Evolutionary conservation across 2,797 vertebrate genomes (phyloP).

Genomic region (Pelodytes ibericus): DNA sequence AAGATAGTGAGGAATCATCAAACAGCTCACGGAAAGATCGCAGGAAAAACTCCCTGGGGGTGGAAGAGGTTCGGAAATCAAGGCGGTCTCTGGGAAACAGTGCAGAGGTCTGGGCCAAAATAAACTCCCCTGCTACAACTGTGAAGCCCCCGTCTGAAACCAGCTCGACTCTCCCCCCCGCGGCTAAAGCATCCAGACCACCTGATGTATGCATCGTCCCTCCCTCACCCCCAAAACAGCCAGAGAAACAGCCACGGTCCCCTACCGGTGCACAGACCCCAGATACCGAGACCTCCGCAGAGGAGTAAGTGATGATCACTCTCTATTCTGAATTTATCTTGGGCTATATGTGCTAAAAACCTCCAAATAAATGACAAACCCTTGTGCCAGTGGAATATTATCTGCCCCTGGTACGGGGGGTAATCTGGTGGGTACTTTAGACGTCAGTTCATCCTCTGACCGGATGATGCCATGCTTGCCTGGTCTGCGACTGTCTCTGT

Average conservation of each 20-base stretch:
- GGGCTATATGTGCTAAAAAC: no score
- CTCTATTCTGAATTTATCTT: no score
- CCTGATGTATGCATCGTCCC: slow-evolving; percentile 33
- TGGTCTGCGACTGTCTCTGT: no score
- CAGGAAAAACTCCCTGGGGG: slow-evolving; percentile 64
- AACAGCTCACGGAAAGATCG: slow-evolving; percentile 69
- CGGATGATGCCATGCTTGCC: no score
- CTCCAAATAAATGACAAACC: no score
- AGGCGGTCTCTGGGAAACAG: slow-evolving; percentile 68
- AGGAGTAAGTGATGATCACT: slow-evolving; percentile 48
- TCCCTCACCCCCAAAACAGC: slow-evolving; percentile 30
- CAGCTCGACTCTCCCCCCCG: background rate
- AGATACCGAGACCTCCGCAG: background rate
- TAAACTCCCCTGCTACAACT: slow-evolving; percentile 21
- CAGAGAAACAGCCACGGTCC: background rate
- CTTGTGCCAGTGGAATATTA: no score
- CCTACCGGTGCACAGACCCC: background rate
- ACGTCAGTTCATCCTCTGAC: no score
- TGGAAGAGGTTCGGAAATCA: slow-evolving; percentile 70
- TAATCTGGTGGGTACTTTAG: no score
- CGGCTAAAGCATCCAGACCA: background rate
- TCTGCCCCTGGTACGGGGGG: no score
- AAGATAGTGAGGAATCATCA: slow-evolving; percentile 66
- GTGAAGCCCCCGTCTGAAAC: slow-evolving; percentile 32
- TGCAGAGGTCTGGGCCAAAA: slow-evolving; percentile 45